phyloP scores from a whole-genome alignment of 2,888 invertebrate genomes.

The Zele albiditarsus region DNA sequence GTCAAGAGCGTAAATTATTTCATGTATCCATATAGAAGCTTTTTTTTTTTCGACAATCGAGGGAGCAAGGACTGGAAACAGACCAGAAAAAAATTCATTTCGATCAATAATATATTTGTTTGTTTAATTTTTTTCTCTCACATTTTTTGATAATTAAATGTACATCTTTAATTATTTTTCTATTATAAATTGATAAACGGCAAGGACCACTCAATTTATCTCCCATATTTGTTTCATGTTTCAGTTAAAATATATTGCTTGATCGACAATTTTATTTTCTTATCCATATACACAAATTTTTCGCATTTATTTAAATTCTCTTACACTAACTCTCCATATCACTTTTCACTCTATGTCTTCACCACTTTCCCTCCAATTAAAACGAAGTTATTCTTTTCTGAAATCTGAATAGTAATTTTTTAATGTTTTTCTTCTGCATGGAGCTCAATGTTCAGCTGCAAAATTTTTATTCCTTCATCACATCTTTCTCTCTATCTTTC shows the following conservation, averaged over 20 bases:
- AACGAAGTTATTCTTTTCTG: conserved; percentile 35
- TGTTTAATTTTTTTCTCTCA: conserved; percentile 39
- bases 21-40: background rate
- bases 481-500: conserved; percentile 16
- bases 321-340: conserved; percentile 52
- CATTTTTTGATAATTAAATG: conserved; percentile 21
- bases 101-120: conserved; percentile 39
- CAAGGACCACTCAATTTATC: conserved; percentile 85
- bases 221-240: conserved; percentile 64
- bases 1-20: background rate
- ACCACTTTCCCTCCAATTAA: no score
- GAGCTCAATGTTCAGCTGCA: conserved; percentile 72
- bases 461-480: conserved; percentile 67
- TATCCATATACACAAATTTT: background rate
- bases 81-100: background rate
- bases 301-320: conserved; percentile 36
- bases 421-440: conserved; percentile 70
- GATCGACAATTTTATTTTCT: background rate
- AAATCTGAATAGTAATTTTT: conserved; percentile 42
- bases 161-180: conserved; percentile 36
- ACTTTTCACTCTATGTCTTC: no score
- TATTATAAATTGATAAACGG: conserved; percentile 74
- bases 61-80: background rate
- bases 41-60: background rate
- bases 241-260: background rate